Evolutionary conservation across 2,797 vertebrate species (phyloP).

Genomic region (Sebastes baramenuke): DNA sequence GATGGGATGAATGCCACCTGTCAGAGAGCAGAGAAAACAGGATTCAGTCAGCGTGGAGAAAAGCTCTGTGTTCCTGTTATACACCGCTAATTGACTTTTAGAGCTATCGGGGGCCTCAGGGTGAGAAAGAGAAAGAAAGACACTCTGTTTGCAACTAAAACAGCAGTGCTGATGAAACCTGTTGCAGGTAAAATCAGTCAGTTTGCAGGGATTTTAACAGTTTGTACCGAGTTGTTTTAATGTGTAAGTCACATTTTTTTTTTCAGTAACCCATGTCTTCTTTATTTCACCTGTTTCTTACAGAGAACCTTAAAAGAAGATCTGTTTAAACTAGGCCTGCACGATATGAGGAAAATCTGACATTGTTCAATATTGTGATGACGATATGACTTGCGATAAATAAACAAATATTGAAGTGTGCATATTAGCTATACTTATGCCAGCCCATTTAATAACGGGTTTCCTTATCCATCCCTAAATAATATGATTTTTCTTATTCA

Average conservation of each 20-base stretch:
- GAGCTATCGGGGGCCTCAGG: not conserved
- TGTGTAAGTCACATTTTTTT: not conserved
- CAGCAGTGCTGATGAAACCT: not conserved
- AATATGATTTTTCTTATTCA: too few relatives aligned
- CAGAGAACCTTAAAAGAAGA: not conserved
- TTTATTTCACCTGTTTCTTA: not conserved
- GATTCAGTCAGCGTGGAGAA: not conserved
- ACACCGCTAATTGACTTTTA: slow-evolving; percentile 32
- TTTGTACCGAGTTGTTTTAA: not conserved
- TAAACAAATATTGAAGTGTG: too few relatives aligned
- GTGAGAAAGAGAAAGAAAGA: not conserved
- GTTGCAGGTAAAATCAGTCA: not conserved
- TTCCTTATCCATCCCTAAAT: too few relatives aligned
- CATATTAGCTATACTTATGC: too few relatives aligned
- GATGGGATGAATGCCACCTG: slow-evolving; percentile 42
- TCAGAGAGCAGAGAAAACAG: slow-evolving; percentile 16
- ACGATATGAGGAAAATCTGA: too few relatives aligned
- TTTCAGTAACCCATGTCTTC: not conserved
- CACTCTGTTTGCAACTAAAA: not conserved
- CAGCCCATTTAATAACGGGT: too few relatives aligned
- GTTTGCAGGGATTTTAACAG: not conserved
- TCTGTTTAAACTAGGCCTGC: not conserved
- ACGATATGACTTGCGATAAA: too few relatives aligned
- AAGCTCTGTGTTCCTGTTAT: not conserved
- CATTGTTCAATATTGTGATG: too few relatives aligned